Conservation (phyloP, 2,797 vertebrate species). For the Rhincodon typus region DNA sequence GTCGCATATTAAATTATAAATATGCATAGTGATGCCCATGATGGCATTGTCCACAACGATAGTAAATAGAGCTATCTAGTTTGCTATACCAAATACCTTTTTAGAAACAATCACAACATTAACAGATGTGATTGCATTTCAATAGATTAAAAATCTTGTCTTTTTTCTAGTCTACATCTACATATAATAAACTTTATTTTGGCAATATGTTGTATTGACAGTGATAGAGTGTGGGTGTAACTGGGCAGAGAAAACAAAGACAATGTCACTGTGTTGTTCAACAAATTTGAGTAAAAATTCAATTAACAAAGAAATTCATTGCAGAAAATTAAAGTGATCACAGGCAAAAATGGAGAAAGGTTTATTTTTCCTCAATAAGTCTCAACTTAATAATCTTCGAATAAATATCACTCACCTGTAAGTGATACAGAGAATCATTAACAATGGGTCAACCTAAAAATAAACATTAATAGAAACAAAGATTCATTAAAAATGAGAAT, state of each 20-base stretch:
- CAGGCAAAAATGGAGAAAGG: neutral
- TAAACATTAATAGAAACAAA: neutral
- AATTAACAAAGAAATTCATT: neutral
- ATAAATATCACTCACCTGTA: neutral
- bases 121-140: neutral
- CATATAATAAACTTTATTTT: neutral
- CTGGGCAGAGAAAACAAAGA: neutral
- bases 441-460: neutral
- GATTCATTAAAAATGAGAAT: neutral
- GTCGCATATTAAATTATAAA: neutral
- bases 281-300: neutral
- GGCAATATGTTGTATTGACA: neutral
- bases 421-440: neutral
- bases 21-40: neutral
- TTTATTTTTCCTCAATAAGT: neutral
- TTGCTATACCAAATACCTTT: neutral
- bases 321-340: neutral
- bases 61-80: neutral
- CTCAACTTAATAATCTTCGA: neutral
- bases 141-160: neutral
- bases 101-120: neutral
- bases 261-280: neutral
- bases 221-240: neutral
- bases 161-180: neutral
- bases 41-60: neutral